Evolutionary conservation across 64 coral and sea anemone genomes (phyloP).

Genomic region (Montipora sp.): DNA sequence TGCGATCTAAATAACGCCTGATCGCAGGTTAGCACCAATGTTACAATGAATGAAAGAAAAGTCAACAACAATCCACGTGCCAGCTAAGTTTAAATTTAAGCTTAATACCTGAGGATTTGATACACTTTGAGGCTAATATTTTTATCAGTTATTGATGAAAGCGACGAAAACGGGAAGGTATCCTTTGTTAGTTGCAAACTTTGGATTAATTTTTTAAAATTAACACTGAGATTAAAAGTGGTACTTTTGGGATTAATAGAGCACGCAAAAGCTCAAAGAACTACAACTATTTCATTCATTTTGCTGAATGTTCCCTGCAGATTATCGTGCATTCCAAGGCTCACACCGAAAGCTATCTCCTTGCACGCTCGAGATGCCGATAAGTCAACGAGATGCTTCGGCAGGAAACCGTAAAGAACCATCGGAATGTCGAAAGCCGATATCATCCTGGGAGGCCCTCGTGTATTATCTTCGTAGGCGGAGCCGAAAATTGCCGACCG

Average conservation of each 20-base stretch:
- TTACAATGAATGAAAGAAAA: no score
- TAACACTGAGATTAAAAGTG: neutral
- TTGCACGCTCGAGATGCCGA: conserved; percentile 35
- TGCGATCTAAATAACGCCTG: no score
- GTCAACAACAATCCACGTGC: neutral
- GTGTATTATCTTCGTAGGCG: conserved; percentile 54
- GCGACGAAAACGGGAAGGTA: no score
- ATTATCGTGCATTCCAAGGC: conserved; percentile 12
- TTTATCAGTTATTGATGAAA: no score
- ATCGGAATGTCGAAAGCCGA: conserved; percentile 56
- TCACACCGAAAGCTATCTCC: conserved; percentile 2
- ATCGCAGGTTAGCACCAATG: no score
- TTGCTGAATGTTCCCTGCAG: neutral
- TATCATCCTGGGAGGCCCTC: neutral
- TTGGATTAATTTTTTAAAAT: neutral
- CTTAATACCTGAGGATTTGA: no score
- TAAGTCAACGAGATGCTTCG: conserved; percentile 22
- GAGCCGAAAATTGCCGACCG: conserved; percentile 42
- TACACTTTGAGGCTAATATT: no score
- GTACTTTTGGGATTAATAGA: neutral
- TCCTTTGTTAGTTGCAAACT: neutral
- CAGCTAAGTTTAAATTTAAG: neutral
- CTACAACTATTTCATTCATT: conserved; percentile 3
- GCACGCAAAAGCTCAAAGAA: neutral
- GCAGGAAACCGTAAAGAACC: conserved; percentile 24